These are phyloP conservation scores for Rapana venosa DNA, from an alignment of 2,888 invertebrate species.

Conservation along the genomic window DNA sequence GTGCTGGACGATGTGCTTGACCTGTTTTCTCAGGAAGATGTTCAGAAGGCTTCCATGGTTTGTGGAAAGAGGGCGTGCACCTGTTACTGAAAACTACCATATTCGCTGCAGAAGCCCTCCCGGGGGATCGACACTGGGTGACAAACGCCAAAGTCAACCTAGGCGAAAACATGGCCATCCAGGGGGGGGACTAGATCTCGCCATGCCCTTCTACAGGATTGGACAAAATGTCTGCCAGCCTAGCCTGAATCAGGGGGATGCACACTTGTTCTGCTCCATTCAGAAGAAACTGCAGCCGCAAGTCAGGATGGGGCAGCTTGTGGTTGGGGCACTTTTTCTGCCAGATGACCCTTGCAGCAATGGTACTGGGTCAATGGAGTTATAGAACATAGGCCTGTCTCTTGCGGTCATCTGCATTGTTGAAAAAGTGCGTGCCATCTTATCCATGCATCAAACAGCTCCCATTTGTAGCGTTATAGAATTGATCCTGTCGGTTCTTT, in stretches of 20 bases:
- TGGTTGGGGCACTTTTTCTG: slow-evolving; percentile 29
- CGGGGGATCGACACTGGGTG: too few relatives aligned
- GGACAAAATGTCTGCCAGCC: too few relatives aligned
- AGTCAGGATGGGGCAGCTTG: background rate
- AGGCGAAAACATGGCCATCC: too few relatives aligned
- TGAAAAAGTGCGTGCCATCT: slow-evolving; percentile 47
- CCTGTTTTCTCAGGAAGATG: background rate
- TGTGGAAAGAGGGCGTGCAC: background rate
- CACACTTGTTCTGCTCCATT: background rate
- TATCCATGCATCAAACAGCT: slow-evolving; percentile 53
- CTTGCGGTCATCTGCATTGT: slow-evolving; percentile 42
- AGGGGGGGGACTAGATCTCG: too few relatives aligned
- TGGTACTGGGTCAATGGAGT: slow-evolving; percentile 54
- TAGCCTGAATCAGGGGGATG: background rate
- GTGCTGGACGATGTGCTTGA: background rate
- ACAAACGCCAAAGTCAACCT: too few relatives aligned
- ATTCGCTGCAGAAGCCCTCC: too few relatives aligned
- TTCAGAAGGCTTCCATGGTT: background rate
- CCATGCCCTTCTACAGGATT: too few relatives aligned
- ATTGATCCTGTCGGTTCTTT: slow-evolving; percentile 49
- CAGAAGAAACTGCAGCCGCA: background rate
- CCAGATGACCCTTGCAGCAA: slow-evolving; percentile 49
- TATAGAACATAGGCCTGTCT: slow-evolving; percentile 54
- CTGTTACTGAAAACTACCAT: too few relatives aligned
- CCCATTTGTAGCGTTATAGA: slow-evolving; percentile 51